phyloP scores from a whole-genome alignment of 2,888 invertebrate genomes.

The Arrhopalites spinosus region DNA sequence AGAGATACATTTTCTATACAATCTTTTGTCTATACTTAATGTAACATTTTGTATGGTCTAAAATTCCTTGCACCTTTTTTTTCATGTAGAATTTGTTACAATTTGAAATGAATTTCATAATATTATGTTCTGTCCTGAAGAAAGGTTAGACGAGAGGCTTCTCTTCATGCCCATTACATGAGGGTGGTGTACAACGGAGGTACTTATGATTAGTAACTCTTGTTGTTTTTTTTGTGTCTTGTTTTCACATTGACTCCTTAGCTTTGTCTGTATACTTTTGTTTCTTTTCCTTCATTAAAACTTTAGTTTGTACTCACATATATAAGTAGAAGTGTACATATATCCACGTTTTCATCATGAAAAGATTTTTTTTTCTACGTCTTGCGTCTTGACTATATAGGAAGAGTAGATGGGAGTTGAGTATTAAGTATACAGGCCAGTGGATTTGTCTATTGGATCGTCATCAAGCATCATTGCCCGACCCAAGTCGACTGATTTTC shows the following conservation, averaged over 20 bases:
- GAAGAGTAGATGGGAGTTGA: background rate
- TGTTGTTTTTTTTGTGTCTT: background rate
- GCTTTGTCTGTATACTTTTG: background rate
- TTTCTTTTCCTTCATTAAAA: background rate
- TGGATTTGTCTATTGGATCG: background rate
- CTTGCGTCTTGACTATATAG: background rate
- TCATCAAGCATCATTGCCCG: constrained; percentile 17
- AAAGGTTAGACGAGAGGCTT: background rate
- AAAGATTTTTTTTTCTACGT: background rate
- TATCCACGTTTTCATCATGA: constrained; percentile 14
- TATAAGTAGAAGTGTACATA: background rate
- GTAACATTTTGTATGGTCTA: background rate
- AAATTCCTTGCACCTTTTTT: background rate
- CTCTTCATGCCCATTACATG: background rate
- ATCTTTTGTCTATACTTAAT: too few species aligned
- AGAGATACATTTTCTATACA: too few species aligned
- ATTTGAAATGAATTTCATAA: background rate
- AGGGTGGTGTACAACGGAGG: background rate
- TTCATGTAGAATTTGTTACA: background rate
- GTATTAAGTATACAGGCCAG: background rate
- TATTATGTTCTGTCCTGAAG: background rate
- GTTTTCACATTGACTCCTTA: background rate
- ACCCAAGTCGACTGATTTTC: constrained; percentile 28
- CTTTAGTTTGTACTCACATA: background rate
- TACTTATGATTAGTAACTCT: background rate